Percentiles rank a stretch among this genome's conserved stretches.
Conservation (phyloP, 2,797 vertebrate species). For the Darevskia nairensis region DNA sequence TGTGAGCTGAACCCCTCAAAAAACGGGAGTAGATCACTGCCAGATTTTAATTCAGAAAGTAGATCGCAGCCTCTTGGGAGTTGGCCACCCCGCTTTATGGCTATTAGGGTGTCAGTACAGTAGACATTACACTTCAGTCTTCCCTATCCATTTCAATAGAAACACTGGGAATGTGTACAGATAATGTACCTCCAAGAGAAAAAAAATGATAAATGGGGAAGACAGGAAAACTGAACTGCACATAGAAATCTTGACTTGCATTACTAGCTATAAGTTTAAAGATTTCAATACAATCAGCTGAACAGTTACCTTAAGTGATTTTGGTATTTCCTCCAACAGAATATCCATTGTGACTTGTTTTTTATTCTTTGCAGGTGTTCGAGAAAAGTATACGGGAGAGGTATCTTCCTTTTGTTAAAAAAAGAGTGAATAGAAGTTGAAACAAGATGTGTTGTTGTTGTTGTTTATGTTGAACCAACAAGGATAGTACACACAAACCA, state of each 20-base stretch:
- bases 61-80: too few species aligned
- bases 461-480: too few species aligned
- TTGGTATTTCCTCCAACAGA: conserved; percentile 51
- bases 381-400: neutral
- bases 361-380: neutral
- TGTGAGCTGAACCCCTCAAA: too few species aligned
- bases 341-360: conserved; percentile 44
- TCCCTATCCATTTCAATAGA: neutral
- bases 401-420: conserved; percentile 19
- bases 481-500: too few species aligned
- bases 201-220: neutral
- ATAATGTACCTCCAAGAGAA: neutral
- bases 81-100: too few species aligned
- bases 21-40: too few species aligned
- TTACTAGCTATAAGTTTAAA: neutral
- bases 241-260: neutral
- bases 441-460: too few species aligned
- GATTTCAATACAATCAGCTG: neutral
- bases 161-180: neutral
- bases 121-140: neutral
- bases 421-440: neutral
- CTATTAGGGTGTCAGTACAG: neutral
- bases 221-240: neutral
- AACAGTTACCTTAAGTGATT: conserved; percentile 49
- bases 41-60: too few species aligned